Evolutionary conservation across 2,888 invertebrate genomes (phyloP).

Genomic region (Trimorus sp.): DNA sequence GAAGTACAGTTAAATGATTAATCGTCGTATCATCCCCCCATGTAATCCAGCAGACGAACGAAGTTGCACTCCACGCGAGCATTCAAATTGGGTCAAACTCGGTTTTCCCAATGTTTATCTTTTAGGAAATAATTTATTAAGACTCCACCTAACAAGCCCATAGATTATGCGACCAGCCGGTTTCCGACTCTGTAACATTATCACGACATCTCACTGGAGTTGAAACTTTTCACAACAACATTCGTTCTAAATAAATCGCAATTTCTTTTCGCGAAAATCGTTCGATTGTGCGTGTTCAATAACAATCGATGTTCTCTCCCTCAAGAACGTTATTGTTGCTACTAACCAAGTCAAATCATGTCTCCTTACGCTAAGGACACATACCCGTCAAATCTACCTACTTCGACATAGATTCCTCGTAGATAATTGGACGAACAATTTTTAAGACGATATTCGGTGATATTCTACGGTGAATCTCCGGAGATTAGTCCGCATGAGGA

Average conservation of each 20-base stretch:
- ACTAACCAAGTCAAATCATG: too few relatives aligned
- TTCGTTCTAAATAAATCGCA: too few relatives aligned
- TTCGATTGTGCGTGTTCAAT: too few relatives aligned
- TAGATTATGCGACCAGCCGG: neutral
- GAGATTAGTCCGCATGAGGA: neutral
- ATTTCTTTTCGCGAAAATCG: too few relatives aligned
- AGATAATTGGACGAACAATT: too few relatives aligned
- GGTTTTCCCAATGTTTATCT: slow-evolving; percentile 22
- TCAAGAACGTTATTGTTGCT: too few relatives aligned
- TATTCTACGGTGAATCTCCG: neutral
- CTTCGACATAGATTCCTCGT: neutral
- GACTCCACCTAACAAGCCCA: neutral
- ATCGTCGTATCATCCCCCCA: slow-evolving; percentile 25
- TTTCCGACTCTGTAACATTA: neutral
- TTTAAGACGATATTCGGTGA: neutral
- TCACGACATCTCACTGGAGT: too few relatives aligned
- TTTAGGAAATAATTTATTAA: slow-evolving; percentile 30
- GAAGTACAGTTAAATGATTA: slow-evolving; percentile 31
- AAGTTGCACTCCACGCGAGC: slow-evolving; percentile 16
- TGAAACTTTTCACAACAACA: too few relatives aligned
- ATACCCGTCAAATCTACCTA: neutral
- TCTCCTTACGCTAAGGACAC: neutral
- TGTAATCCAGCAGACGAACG: slow-evolving; percentile 9
- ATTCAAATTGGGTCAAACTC: slow-evolving; percentile 29
- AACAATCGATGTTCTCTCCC: too few relatives aligned